Percentiles rank a stretch among this genome's conserved stretches.
These are phyloP conservation scores for Helostoma temminkii DNA, from an alignment of 2,797 vertebrate species.

Conservation along the genomic window DNA sequence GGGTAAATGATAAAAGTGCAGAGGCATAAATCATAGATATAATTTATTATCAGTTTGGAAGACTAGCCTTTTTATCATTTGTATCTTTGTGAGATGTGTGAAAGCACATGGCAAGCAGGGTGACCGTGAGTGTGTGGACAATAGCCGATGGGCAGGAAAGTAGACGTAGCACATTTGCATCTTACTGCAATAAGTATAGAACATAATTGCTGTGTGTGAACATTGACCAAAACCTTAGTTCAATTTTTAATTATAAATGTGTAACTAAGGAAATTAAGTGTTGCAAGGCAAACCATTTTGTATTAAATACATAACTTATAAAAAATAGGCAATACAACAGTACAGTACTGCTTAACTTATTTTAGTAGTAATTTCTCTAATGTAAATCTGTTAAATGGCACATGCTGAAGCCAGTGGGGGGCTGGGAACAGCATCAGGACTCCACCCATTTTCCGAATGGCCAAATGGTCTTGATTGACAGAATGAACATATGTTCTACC, in stretches of 20 bases:
- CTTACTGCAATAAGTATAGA: not conserved
- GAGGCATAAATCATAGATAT: too few species aligned
- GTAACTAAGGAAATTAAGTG: not conserved
- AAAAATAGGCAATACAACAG: not conserved
- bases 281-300: not conserved
- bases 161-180: conserved; percentile 15
- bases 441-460: conserved; percentile 41
- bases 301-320: not conserved
- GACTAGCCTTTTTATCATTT: not conserved
- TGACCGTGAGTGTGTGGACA: conserved; percentile 62
- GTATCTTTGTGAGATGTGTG: conserved; percentile 10
- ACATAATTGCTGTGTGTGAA: not conserved
- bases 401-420: conserved; percentile 39
- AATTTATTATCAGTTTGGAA: not conserved
- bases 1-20: too few species aligned
- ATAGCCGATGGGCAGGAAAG: conserved; percentile 42
- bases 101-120: conserved; percentile 79
- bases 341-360: not conserved
- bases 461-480: conserved; percentile 75
- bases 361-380: conserved; percentile 1
- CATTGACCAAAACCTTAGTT: not conserved
- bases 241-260: not conserved
- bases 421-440: conserved; percentile 31
- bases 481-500: conserved; percentile 65
- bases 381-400: conserved; percentile 48